Conservation (phyloP, 2,888 invertebrate genomes). For the Andrena flavipes region DNA sequence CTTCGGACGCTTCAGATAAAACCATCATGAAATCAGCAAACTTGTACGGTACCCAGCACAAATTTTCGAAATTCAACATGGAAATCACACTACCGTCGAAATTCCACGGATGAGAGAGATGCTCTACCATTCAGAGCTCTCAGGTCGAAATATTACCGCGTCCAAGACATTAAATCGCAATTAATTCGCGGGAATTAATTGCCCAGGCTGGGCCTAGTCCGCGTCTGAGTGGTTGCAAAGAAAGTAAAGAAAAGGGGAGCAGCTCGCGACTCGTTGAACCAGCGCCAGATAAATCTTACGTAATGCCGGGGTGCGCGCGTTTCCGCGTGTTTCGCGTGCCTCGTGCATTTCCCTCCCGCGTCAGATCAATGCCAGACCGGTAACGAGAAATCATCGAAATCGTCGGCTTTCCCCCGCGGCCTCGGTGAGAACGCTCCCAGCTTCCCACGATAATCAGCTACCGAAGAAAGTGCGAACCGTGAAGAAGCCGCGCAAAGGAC, state of each 20-base stretch:
- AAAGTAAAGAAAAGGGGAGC: slow-evolving; percentile 27
- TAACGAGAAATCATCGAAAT: slow-evolving; percentile 53
- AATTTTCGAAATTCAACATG: neutral
- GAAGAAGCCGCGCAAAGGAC: slow-evolving; percentile 5
- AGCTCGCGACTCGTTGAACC: slow-evolving; percentile 51
- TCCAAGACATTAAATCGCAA: slow-evolving; percentile 48
- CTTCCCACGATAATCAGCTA: slow-evolving; percentile 62
- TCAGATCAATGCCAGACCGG: slow-evolving; percentile 43
- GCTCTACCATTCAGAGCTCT: no score
- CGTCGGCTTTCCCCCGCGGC: slow-evolving; percentile 31
- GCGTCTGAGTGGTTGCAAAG: slow-evolving; percentile 17
- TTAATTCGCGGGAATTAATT: slow-evolving; percentile 49
- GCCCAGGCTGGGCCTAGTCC: slow-evolving; percentile 14
- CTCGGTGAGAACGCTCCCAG: slow-evolving; percentile 42
- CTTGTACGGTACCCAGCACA: no score
- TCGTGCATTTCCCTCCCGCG: slow-evolving; percentile 29
- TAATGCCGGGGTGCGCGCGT: slow-evolving; percentile 38
- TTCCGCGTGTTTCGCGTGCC: slow-evolving; percentile 54
- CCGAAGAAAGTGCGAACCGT: slow-evolving; percentile 57
- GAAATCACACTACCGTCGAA: neutral
- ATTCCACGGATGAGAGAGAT: neutral
- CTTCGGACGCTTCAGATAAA: no score
- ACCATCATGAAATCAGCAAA: no score
- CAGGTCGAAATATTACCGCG: slow-evolving; percentile 40
- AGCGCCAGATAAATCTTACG: slow-evolving; percentile 61